Base-by-base conservation (phyloP, 2,888 invertebrate species). In the Mesoligia furuncula region DNA sequence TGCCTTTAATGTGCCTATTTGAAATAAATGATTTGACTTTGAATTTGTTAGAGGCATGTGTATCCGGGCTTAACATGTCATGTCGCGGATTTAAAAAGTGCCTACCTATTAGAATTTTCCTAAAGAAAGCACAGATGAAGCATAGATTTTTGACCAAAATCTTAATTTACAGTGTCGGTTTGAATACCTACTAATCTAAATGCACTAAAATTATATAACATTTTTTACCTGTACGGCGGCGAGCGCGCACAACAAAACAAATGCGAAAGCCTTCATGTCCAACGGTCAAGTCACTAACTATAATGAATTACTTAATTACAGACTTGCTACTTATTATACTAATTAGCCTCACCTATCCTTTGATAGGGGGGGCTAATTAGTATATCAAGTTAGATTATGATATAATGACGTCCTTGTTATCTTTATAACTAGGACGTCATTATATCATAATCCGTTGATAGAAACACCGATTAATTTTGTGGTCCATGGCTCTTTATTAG, bases 201-300 rank as follows among this genome's bases (percentile, higher is more conserved):
- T 15, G 2, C 11, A 17, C 6, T 64, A 11, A 20, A 54, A 51
- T 13, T n/a, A 74, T 15, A 15, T 45, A 61, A 45, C 20, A n/a
- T n/a, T 42, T 17, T 2, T 86, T 89, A 96, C 96, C 94, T 95
- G 95, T 3, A 92, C 94, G 61, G 93, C 93, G 66, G 91, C 95
- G 24, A 94, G 89, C n/a, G 91, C 91, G 87, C 93, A 94, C 91
- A 96, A 88, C 51, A 96, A 80, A 85, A 94, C 85, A 79, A 96
- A 81, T 80, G 91, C 93, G 62, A 95, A 91, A 79, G 90, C 92
- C 93, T 96, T 96, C 96, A 96, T 96, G 67, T 88, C 86, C 84
- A 85, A 89, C 82, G 77, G 80, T 86, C 85, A 83, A 91, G 90
- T 90, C 88, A 90, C 85, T 73, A 75, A 85, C 73, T 80, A 79